Evolutionary conservation across 2,113 vertebrate species (phyloP).

Genomic region (Meleagris gallopavo): DNA sequence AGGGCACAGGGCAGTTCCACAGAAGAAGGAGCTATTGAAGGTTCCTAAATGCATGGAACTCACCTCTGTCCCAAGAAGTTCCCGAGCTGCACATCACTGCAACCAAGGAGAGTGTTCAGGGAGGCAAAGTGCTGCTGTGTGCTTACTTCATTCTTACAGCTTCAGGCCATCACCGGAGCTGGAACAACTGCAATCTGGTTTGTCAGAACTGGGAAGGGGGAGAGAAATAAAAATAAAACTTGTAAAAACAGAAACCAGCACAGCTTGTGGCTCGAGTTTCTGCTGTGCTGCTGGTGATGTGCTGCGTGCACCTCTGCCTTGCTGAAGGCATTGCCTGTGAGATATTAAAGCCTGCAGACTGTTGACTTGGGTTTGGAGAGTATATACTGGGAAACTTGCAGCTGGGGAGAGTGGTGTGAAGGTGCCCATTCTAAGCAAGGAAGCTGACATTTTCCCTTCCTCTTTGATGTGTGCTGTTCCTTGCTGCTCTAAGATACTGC

Average conservation of each 20-base stretch:
- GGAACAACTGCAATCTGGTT: background rate
- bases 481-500: background rate
- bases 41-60: background rate
- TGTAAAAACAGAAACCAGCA: background rate
- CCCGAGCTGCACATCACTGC: background rate
- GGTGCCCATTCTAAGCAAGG: background rate
- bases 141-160: background rate
- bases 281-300: background rate
- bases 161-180: background rate
- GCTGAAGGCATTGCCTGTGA: background rate
- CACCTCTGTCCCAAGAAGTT: background rate
- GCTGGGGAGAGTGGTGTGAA: background rate
- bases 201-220: accelerated
- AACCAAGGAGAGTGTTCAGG: background rate
- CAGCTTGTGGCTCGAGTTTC: background rate
- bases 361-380: background rate
- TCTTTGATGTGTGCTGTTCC: background rate
- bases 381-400: background rate
- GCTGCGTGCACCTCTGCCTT: background rate
- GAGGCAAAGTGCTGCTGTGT: background rate
- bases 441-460: background rate
- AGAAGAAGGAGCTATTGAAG: background rate
- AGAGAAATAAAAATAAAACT: background rate
- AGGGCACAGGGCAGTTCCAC: background rate
- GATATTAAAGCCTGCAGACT: background rate